Percentiles rank a stretch among this genome's conserved stretches.
These are phyloP conservation scores for Peribatodes rhomboidaria DNA, from an alignment of 2,888 invertebrate species.

Conservation along the genomic window DNA sequence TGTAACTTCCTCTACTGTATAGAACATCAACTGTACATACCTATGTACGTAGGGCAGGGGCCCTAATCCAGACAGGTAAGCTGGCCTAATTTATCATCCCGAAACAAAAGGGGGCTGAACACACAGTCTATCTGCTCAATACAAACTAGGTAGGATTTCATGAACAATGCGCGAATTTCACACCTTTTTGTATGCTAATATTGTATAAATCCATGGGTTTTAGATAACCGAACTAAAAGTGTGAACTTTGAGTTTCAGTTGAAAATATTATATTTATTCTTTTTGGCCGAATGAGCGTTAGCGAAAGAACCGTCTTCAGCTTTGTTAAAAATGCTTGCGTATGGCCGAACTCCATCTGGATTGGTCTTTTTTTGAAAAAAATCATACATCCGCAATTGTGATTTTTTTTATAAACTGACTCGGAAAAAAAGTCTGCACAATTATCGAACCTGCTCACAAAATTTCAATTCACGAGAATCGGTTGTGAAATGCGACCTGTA, in stretches of 20 bases:
- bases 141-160: slow-evolving; percentile 69
- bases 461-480: too few relatives aligned
- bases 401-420: too few relatives aligned
- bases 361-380: too few relatives aligned
- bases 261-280: too few relatives aligned
- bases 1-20: slow-evolving; percentile 3
- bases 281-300: too few relatives aligned
- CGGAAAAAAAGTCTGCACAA: too few relatives aligned
- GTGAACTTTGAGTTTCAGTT: background rate
- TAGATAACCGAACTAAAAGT: background rate
- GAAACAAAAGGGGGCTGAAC: slow-evolving; percentile 76
- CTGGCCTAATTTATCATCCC: slow-evolving; percentile 83
- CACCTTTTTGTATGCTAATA: slow-evolving; percentile 27
- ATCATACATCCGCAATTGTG: too few relatives aligned
- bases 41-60: slow-evolving; percentile 57
- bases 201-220: background rate
- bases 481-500: too few relatives aligned
- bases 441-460: too few relatives aligned
- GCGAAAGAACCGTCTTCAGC: too few relatives aligned
- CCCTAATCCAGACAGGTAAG: slow-evolving; percentile 84
- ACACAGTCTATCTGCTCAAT: slow-evolving; percentile 59
- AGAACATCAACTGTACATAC: slow-evolving; percentile 36
- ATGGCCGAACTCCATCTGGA: too few relatives aligned
- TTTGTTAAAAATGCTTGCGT: too few relatives aligned
- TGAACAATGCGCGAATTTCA: slow-evolving; percentile 63